A percentile compares a stretch with the other conserved stretches of the same genome.
Evolutionary conservation across 2,888 invertebrate genomes (phyloP).

Genomic region (Zeuzera pyrina): DNA sequence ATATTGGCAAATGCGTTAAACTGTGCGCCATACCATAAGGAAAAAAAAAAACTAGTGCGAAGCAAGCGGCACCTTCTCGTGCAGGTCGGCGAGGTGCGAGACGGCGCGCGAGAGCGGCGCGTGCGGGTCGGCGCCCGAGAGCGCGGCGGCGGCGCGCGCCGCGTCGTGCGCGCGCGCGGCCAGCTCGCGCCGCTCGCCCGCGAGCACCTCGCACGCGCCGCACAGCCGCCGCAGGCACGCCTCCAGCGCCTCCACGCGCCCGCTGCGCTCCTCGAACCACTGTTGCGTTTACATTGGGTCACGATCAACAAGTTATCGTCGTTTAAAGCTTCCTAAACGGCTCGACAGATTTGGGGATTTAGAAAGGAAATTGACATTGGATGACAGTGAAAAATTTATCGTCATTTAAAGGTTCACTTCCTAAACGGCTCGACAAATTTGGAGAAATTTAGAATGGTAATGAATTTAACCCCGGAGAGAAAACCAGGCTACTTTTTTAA

Average conservation of each 20-base stretch:
- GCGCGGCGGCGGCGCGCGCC: slow-evolving; percentile 86
- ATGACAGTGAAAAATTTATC: too few relatives aligned
- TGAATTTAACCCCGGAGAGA: too few relatives aligned
- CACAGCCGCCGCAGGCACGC: slow-evolving; percentile 89
- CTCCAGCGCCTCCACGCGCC: slow-evolving; percentile 93
- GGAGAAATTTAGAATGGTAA: too few relatives aligned
- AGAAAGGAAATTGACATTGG: too few relatives aligned
- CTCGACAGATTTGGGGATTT: too few relatives aligned
- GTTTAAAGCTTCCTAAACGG: background rate
- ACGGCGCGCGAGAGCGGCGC: slow-evolving; percentile 91
- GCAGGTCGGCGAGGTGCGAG: slow-evolving; percentile 89
- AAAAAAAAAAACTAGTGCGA: background rate
- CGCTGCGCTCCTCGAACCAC: slow-evolving; percentile 99
- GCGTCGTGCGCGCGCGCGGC: slow-evolving; percentile 85
- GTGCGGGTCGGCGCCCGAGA: slow-evolving; percentile 95
- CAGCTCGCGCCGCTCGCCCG: slow-evolving; percentile 88
- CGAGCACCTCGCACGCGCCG: slow-evolving; percentile 89
- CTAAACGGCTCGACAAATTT: background rate
- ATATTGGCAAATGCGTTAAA: too few relatives aligned
- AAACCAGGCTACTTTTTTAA: too few relatives aligned
- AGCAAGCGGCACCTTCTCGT: slow-evolving; percentile 26
- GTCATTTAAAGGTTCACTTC: too few relatives aligned
- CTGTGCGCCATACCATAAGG: background rate
- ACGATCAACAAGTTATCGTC: background rate
- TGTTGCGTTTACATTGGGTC: slow-evolving; percentile 49